Evolutionary conservation across 2,797 vertebrate species (phyloP).

Genomic region (Tolypeutes matacus): DNA sequence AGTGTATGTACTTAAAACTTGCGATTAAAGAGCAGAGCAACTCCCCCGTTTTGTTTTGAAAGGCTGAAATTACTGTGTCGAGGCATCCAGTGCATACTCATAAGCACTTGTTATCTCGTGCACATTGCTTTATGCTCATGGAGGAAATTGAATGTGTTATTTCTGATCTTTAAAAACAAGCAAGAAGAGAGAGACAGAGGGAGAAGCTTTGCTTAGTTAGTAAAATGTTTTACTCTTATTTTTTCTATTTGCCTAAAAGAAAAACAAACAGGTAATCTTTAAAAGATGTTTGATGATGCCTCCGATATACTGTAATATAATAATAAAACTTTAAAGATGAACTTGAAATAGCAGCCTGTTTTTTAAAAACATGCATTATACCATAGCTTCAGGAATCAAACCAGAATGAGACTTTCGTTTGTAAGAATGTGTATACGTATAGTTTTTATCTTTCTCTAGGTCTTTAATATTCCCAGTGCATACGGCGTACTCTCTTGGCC

Average conservation of each 20-base stretch:
- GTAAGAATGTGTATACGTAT: background rate
- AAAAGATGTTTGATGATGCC: background rate
- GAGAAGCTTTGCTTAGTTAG: background rate
- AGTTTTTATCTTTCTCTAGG: background rate
- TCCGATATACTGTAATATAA: background rate
- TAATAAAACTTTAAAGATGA: background rate
- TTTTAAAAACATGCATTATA: background rate
- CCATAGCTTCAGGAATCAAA: background rate
- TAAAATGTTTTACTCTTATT: conserved; percentile 56
- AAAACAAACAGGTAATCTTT: conserved; percentile 21
- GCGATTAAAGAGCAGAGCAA: background rate
- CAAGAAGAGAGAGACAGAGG: background rate
- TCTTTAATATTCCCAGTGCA: background rate
- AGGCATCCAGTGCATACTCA: background rate
- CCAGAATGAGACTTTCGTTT: background rate
- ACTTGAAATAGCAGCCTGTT: background rate
- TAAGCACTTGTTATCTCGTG: background rate
- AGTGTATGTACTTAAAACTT: conserved; percentile 15
- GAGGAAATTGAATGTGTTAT: conserved; percentile 61
- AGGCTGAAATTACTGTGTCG: background rate
- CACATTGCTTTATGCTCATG: conserved; percentile 23
- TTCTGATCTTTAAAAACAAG: background rate
- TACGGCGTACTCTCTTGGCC: background rate
- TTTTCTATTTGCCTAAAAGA: conserved; percentile 60
- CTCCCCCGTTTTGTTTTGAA: conserved; percentile 14